Base-by-base conservation (phyloP, 1,140 invertebrate species). In the Linepithema humile region DNA sequence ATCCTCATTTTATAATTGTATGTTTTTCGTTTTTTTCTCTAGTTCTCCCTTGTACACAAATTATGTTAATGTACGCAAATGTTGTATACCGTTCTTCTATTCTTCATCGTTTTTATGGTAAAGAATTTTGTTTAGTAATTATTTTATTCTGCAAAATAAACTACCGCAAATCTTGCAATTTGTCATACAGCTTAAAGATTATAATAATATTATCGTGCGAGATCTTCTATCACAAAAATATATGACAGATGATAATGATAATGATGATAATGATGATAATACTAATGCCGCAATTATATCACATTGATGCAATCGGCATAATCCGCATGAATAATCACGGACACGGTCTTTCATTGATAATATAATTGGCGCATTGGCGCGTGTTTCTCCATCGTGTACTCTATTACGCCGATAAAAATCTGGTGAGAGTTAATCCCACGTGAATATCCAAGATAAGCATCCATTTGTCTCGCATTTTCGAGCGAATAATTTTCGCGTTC, bases 401-500 rank as follows among this genome's bases (percentile, higher is more conserved):
- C 7, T 9, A 10, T 78, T 17, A 17, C 9, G 6, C 32, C 17
- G 32, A 67, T 64, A 26, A 10, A 17, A 48, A 50, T 32, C 17
- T 20, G 17, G 12, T 32, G 6, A 70, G 23, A 70, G 35, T 80
- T 69, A 55, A 70, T 67, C 32, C 9, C 20, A 53, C 7, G 4
- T 1, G 10, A 50, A 2, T 10, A 20, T 69, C 6, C 23, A 15
- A 67, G 35, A 69, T 69, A 23, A 20, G 12, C 15, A 12, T 53
- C n/a, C 38, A 23, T 80, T 69, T 38, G 20, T 55, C 32, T 15
- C 35, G 12, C 23, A 40, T 50, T 2, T 20, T 26, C 35, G 35
- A 55, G 32, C 35, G 48, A 57, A 48, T 80, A 80, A 80, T 70
- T 80, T 7, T 55, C 64, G n/a, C 75, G 43, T 57, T 80, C 55